Percentiles rank a stretch among this genome's conserved stretches.
phyloP scores from a whole-genome alignment of 2,113 vertebrate genomes.

The Mastomys natalensis region DNA sequence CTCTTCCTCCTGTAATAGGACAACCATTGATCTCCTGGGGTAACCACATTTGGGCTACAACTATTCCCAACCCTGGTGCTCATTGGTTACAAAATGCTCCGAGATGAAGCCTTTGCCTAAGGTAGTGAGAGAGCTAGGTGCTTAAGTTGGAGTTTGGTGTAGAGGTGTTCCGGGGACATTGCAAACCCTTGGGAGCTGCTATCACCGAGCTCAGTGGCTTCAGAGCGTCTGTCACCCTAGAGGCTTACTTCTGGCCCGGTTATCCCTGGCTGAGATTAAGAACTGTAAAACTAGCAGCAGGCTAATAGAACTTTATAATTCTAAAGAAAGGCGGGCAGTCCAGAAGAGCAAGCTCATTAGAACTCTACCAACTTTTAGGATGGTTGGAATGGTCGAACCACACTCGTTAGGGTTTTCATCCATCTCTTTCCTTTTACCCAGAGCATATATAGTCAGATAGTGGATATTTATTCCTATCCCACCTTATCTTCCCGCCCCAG shows the following conservation, averaged over 20 bases:
- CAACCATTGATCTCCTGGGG: conserved; percentile 51
- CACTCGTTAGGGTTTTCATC: neutral
- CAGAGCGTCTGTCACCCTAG: neutral
- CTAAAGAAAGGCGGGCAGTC: neutral
- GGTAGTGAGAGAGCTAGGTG: neutral
- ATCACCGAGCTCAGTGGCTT: neutral
- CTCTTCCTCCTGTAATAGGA: conserved; percentile 8
- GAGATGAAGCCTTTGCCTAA: neutral
- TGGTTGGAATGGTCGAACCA: conserved; percentile 23
- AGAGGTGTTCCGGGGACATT: neutral
- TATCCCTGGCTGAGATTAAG: neutral
- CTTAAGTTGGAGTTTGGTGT: too few relatives aligned
- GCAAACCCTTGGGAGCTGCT: conserved; percentile 6
- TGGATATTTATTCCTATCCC: neutral
- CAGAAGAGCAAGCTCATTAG: neutral
- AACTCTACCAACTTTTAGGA: conserved; percentile 74
- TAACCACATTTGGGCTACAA: neutral
- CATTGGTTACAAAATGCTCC: neutral
- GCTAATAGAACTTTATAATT: conserved; percentile 59
- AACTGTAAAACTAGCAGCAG: neutral
- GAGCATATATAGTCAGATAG: neutral
- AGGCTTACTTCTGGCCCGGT: neutral
- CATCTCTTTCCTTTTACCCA: too few relatives aligned
- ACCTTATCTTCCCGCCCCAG: neutral
- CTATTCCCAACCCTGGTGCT: neutral